Conservation (phyloP, 2,113 vertebrate species). For the Meleagris gallopavo region DNA sequence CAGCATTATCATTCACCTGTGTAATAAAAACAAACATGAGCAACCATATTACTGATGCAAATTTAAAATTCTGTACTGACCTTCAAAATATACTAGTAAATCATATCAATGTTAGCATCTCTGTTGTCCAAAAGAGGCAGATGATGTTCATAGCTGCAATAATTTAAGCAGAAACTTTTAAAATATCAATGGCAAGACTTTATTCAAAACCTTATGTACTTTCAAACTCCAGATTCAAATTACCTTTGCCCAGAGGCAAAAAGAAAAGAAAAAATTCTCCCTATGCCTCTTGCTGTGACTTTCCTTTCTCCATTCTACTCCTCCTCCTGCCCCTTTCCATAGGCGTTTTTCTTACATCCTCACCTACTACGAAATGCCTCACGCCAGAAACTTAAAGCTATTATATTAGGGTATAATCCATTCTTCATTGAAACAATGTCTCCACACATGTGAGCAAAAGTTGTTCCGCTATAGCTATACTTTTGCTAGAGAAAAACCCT, state of each 20-base stretch:
- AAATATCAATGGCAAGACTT: neutral
- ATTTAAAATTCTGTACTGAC: neutral
- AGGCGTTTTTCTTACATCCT: neutral
- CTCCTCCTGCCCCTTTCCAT: neutral
- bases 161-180: neutral
- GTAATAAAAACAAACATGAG: neutral
- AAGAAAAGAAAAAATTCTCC: neutral
- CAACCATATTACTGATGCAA: neutral
- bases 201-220: slow-evolving; percentile 2
- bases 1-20: neutral
- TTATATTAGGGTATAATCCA: neutral
- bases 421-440: neutral
- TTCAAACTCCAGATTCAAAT: slow-evolving; percentile 7
- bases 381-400: neutral
- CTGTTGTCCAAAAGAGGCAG: neutral
- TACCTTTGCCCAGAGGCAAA: neutral
- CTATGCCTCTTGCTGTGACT: neutral
- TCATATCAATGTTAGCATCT: neutral
- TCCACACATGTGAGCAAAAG: neutral
- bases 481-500: neutral
- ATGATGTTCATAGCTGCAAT: neutral
- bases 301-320: neutral
- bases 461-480: neutral
- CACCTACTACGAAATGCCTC: neutral
- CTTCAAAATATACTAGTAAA: neutral